Evolutionary conservation across 2,888 invertebrate genomes (phyloP).

Genomic region (Cantharis rustica): DNA sequence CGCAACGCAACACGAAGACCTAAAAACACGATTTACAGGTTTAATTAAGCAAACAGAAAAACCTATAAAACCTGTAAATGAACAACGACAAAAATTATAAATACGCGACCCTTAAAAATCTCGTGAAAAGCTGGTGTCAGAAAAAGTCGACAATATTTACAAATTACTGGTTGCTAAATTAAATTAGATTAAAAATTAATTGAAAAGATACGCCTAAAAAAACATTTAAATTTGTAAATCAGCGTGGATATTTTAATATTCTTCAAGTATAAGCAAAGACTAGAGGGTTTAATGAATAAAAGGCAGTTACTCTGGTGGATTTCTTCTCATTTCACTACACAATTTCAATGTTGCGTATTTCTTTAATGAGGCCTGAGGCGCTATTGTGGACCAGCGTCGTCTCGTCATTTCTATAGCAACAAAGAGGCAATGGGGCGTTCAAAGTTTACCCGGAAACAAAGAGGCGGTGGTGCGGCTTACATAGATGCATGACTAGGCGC

Average conservation of each 20-base stretch:
- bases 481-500: slow-evolving; percentile 45
- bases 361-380: slow-evolving; percentile 34
- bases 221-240: slow-evolving; percentile 20
- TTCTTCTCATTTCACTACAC: slow-evolving; percentile 30
- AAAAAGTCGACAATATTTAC: neutral
- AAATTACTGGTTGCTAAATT: slow-evolving; percentile 24
- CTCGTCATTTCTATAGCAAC: slow-evolving; percentile 36
- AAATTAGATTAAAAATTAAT: neutral
- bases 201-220: neutral
- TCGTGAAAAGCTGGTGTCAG: neutral
- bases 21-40: slow-evolving; percentile 9
- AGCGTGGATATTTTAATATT: slow-evolving; percentile 28
- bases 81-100: slow-evolving; percentile 7
- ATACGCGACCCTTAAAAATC: neutral
- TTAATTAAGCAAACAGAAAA: slow-evolving; percentile 16
- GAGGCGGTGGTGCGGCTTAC: slow-evolving; percentile 40
- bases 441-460: slow-evolving; percentile 45
- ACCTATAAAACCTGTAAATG: neutral
- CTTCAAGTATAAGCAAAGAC: slow-evolving; percentile 22
- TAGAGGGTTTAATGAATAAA: slow-evolving; percentile 28
- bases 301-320: slow-evolving; percentile 24
- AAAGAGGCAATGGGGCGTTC: slow-evolving; percentile 44
- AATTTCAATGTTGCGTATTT: slow-evolving; percentile 35
- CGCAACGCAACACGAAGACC: neutral
- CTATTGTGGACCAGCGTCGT: slow-evolving; percentile 29